Base-by-base conservation (phyloP, 2,113 vertebrate species). In the Gobio gobio region DNA sequence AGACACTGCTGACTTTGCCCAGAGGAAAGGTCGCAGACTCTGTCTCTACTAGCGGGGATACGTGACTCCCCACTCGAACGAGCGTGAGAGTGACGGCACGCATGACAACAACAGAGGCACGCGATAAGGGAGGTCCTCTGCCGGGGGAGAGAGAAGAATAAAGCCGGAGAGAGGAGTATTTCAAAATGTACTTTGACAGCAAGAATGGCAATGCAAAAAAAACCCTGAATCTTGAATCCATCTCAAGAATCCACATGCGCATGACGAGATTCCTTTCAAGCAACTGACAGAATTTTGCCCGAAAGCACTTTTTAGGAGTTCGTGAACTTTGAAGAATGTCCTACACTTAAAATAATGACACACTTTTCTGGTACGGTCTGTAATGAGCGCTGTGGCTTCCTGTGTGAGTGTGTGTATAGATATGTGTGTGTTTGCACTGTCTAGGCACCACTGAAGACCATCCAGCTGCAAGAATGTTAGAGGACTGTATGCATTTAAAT, bases 11-110 rank as follows among this genome's bases (percentile, higher is more conserved):
- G 59, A 49, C 16, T 59, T 76, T 63, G 72, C 70, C 59, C n/a
- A 78, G 85, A 86, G 68, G 70, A 76, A 64, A 82, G 73, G 54
- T 78, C 33, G 18, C 77, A 59, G 78, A 70, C 47, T 59, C n/a
- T 26, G 81, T 6, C 66, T 83, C 49, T 56, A 43, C 81, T 24
- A 24, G 51, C 64, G 12, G 70, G 24, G 83, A 87, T 85, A 85
- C 74, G 82, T 86, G 85, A 88, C 82, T 72, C 68, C 64, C n/a
- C 78, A 78, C 84, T 86, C 84, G 82, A 64, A 63, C 40, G 73
- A 82, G 40, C 29, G 63, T 68, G 80, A 78, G 82, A 64, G 54
- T 63, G 54, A 80, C 66, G 47, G 36, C 78, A 77, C 49, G 40
- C 43, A 29, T 63, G 74, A 76, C 51, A 80, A 88, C 58, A 86